A percentile compares a stretch with the other conserved stretches of the same genome.
Evolutionary conservation across 2,113 vertebrate species (phyloP).

Genomic region (Trematomus loennbergii): DNA sequence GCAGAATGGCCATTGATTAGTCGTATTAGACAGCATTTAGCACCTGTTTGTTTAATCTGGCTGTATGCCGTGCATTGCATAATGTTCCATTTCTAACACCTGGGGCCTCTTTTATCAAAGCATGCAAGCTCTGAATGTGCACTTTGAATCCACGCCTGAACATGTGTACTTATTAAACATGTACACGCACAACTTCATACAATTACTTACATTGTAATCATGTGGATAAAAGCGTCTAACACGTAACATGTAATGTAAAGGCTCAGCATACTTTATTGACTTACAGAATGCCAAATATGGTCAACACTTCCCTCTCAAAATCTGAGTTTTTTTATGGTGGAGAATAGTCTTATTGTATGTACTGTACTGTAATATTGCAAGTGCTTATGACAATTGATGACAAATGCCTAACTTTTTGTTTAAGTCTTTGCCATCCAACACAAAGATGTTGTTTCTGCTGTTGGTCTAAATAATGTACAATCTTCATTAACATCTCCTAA

Average conservation of each 20-base stretch:
- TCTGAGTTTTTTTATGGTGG: neutral
- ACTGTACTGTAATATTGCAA: neutral
- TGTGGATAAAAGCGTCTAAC: neutral
- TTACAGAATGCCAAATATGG: conserved; percentile 2
- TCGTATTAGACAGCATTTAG: conserved; percentile 8
- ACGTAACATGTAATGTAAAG: too few relatives aligned
- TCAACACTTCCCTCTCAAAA: neutral
- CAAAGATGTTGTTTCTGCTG: too few relatives aligned
- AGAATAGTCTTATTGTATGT: neutral
- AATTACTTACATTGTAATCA: neutral
- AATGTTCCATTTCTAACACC: conserved; percentile 21
- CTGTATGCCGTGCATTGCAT: conserved; percentile 6
- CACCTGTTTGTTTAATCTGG: conserved; percentile 22
- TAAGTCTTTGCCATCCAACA: too few relatives aligned
- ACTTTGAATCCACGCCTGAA: neutral
- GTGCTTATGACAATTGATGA: neutral
- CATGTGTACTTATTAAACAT: conserved; percentile 13
- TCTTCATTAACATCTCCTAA: too few relatives aligned
- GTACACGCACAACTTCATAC: neutral
- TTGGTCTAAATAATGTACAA: too few relatives aligned
- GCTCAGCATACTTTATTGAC: neutral
- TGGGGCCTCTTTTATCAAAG: conserved; percentile 16
- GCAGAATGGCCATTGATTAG: conserved; percentile 23
- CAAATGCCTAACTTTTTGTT: too few relatives aligned
- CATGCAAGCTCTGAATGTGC: neutral